Base-by-base conservation (phyloP, 2,113 vertebrate genomes). In the Emydocephalus ijimae region DNA sequence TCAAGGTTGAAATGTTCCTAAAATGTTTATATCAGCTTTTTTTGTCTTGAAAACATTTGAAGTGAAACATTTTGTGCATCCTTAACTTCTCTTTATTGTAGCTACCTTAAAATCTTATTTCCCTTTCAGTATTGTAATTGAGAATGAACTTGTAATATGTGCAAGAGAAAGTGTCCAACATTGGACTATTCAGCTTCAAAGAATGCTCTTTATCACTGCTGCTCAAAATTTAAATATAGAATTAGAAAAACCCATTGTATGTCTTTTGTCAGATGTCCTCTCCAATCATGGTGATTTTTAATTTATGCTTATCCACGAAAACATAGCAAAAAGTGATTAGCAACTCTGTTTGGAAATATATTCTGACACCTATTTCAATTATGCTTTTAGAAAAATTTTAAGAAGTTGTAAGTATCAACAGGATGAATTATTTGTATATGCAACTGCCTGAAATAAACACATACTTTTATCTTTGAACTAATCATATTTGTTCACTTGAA, bases 131-230 rank as follows among this genome's bases (percentile, higher is more conserved):
- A 0, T 39, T 50, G n/a, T 34, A 57, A 15, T 89, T 29, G 55
- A 64, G 20, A 55, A 48, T 89, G 20, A 59, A 57, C 20, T 91
- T 85, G 34, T 54, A 4, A 85, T 43, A 50, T 57, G 91, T 61
- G 0, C 2, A 45, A 87, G 55, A 86, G 88, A 43, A 61, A 93
- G 93, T 52, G 69, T 50, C 90, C 59, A 45, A 43, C 52, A 18
- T 92, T 6, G 0, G 87, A 39, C 91, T 24, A 85, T n/a, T 91
- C 24, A 34, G 26, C 4, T 56, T 69, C 10, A 39, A 34, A 48
- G n/a, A 95, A 95, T 94, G n/a, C 48, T 81, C 50, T 92, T 93
- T 45, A 43, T 55, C 43, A 29, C 0, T 74, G 89, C 39, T 23
- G 94, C 61, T 90, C 0, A 0, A 0, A 3, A 21, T 64, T 61